These are phyloP conservation scores for Maniola hyperantus DNA, from an alignment of 2,888 invertebrate species.

Conservation along the genomic window DNA sequence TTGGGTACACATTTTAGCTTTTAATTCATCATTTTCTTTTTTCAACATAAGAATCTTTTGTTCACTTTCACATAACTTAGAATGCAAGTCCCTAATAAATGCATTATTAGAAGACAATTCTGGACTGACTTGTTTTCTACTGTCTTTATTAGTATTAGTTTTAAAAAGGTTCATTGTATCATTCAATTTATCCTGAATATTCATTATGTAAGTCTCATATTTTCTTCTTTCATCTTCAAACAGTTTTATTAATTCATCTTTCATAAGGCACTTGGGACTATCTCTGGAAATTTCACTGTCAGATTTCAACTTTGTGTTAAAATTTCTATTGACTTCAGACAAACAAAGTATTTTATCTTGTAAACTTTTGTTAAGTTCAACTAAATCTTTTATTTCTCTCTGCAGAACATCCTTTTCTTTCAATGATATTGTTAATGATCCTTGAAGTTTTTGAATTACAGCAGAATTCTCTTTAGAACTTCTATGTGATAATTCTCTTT, in stretches of 20 bases:
- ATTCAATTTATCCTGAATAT: conserved; percentile 64
- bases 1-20: conserved; percentile 48
- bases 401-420: conserved; percentile 73
- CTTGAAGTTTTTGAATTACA: conserved; percentile 49
- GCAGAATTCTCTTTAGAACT: conserved; percentile 47
- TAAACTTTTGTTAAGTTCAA: conserved; percentile 74
- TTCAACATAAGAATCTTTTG: conserved; percentile 73
- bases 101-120: conserved; percentile 49
- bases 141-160: conserved; percentile 57
- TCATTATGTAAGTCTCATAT: conserved; percentile 68
- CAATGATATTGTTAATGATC: conserved; percentile 52
- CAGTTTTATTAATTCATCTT: conserved; percentile 64
- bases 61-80: conserved; percentile 75
- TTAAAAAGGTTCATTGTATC: conserved; percentile 68
- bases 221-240: conserved; percentile 70
- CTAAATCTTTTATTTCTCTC: conserved; percentile 72
- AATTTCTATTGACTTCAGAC: conserved; percentile 52
- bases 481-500: conserved; percentile 80
- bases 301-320: conserved; percentile 44
- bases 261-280: conserved; percentile 59
- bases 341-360: conserved; percentile 68
- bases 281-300: conserved; percentile 45
- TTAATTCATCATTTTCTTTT: conserved; percentile 75
- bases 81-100: conserved; percentile 70
- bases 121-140: conserved; percentile 47